Evolutionary conservation across 2,888 invertebrate genomes (phyloP).

Genomic region (Erynnis tages): DNA sequence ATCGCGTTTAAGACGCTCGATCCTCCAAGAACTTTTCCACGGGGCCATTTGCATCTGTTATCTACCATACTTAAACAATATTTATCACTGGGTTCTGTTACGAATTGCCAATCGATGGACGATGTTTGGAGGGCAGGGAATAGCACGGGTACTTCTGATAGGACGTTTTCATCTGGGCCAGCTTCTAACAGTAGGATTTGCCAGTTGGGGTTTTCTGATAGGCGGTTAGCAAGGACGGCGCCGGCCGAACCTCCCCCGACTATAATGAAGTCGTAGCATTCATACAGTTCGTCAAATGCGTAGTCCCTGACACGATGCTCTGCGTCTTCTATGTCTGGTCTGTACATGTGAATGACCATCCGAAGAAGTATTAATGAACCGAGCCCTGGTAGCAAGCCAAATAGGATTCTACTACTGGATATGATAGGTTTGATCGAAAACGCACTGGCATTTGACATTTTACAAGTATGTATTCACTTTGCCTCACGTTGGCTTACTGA

Average conservation of each 20-base stretch:
- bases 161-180: constrained; percentile 86
- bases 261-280: constrained; percentile 89
- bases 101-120: constrained; percentile 91
- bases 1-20: constrained; percentile 94
- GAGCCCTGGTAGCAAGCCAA: constrained; percentile 84
- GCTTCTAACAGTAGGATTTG: constrained; percentile 90
- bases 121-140: constrained; percentile 87
- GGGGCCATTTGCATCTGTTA: constrained; percentile 86
- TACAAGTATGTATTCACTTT: too few species aligned
- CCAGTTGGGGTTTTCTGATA: constrained; percentile 88
- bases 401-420: constrained; percentile 84
- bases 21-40: constrained; percentile 90
- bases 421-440: constrained; percentile 62
- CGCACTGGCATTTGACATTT: constrained; percentile 49
- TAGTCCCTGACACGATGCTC: constrained; percentile 83
- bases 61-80: constrained; percentile 87
- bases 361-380: constrained; percentile 84
- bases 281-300: constrained; percentile 73
- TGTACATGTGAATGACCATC: constrained; percentile 82
- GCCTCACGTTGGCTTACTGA: too few species aligned
- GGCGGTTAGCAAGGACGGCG: constrained; percentile 88
- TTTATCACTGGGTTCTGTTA: constrained; percentile 85
- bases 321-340: constrained; percentile 87
- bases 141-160: constrained; percentile 87
- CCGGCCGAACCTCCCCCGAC: constrained; percentile 93